These are phyloP conservation scores for Agelas oroides DNA, from an alignment of 37 sponge, comb jelly and placozoan genomes.

Conservation along the genomic window DNA sequence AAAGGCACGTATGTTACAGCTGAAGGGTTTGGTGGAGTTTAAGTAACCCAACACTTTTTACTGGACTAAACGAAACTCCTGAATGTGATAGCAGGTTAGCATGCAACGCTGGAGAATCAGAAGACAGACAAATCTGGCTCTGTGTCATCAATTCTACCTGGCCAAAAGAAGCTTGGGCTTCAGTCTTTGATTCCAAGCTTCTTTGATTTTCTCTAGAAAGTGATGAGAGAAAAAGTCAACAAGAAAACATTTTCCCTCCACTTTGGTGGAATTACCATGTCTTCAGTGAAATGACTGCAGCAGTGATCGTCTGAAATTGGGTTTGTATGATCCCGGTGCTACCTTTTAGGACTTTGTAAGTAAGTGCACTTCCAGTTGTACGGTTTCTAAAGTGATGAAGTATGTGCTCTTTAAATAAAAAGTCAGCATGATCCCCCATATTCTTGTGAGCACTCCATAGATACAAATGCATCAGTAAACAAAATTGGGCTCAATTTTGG, in stretches of 20 bases:
- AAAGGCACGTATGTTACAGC: too few species aligned
- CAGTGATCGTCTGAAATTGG: constrained; percentile 1
- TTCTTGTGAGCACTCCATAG: constrained; percentile 6
- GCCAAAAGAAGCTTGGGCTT: too few species aligned
- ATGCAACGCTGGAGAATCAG: background rate
- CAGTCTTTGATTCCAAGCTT: too few species aligned
- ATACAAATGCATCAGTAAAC: background rate
- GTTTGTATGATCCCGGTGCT: background rate
- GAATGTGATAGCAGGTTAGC: constrained; percentile 14
- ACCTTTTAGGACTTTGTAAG: constrained; percentile 34
- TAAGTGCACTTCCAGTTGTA: constrained; percentile 44
- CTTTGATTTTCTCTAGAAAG: too few species aligned
- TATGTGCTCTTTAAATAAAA: constrained; percentile 8
- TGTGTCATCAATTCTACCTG: too few species aligned
- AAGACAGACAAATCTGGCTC: background rate
- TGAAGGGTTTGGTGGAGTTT: too few species aligned
- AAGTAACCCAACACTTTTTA: background rate
- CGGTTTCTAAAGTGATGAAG: constrained; percentile 17
- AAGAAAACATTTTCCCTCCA: too few species aligned
- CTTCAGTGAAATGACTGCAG: background rate
- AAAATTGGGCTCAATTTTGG: constrained; percentile 34
- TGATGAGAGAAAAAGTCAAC: too few species aligned
- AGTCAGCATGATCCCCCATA: constrained; percentile 36
- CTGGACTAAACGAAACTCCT: constrained; percentile 38
- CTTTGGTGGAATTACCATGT: constrained; percentile 5